These are phyloP conservation scores for Caranx ignobilis DNA, from an alignment of 2,113 vertebrate genomes.

Conservation along the genomic window DNA sequence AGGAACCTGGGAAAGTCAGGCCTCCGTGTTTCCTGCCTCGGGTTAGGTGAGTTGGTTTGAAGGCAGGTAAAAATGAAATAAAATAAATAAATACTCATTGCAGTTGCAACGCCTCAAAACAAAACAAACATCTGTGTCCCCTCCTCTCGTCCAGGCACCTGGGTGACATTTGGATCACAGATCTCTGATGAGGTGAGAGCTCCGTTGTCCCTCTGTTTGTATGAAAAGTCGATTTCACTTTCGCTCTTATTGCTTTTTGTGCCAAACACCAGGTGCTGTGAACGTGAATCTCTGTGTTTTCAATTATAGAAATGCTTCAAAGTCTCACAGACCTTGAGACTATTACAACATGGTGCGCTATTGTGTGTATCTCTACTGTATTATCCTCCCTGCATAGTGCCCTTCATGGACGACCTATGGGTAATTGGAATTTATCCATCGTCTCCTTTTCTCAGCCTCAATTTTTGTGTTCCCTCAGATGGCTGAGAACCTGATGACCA, in stretches of 20 bases:
- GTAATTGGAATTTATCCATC: constrained; percentile 44
- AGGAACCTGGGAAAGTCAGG: constrained; percentile 87
- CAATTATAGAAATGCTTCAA: constrained; percentile 18
- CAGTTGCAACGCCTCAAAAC: constrained; percentile 24
- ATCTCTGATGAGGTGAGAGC: constrained; percentile 92
- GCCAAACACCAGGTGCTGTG: not conserved
- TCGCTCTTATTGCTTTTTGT: constrained; percentile 20
- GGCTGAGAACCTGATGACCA: constrained; percentile 96
- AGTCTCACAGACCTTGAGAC: constrained; percentile 31
- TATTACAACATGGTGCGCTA: not conserved
- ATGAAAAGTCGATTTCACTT: not conserved
- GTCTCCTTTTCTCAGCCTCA: constrained; percentile 43
- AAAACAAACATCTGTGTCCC: constrained; percentile 21
- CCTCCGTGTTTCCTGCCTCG: constrained; percentile 85
- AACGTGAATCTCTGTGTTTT: constrained; percentile 21
- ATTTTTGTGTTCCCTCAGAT: constrained; percentile 84
- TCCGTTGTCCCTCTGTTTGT: constrained; percentile 22
- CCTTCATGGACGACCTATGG: constrained; percentile 39
- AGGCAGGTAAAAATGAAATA: not conserved
- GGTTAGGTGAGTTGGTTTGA: constrained; percentile 79
- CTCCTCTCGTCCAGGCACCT: constrained; percentile 86
- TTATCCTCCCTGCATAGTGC: constrained; percentile 20
- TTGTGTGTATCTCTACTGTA: constrained; percentile 8
- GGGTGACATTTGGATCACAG: constrained; percentile 95
- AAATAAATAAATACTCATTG: not conserved